Conservation (phyloP, 2,888 invertebrate species). For the Brachycybe producta region DNA sequence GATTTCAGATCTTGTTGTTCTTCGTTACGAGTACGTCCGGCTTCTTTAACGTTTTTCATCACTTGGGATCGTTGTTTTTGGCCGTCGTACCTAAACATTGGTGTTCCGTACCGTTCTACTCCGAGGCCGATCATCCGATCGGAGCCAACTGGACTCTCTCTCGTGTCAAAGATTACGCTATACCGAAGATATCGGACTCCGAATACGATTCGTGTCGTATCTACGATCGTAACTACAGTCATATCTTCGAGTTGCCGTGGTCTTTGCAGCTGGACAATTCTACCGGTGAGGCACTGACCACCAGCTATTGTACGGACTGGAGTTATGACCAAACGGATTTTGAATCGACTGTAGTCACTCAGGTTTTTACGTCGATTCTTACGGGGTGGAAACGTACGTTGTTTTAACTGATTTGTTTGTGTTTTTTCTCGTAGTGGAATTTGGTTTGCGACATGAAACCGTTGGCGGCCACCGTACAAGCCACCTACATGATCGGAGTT, state of each 20-base stretch:
- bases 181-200: not conserved
- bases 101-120: conserved; percentile 9
- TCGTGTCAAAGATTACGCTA: conserved; percentile 3
- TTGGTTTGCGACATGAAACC: conserved; percentile 10
- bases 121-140: not conserved
- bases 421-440: conserved; percentile 6
- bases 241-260: conserved; percentile 4
- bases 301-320: not conserved
- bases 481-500: conserved; percentile 12
- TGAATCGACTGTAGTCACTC: conserved; percentile 11
- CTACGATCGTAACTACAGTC: not conserved
- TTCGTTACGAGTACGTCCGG: conserved; percentile 12
- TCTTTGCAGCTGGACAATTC: not conserved
- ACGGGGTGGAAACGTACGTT: not conserved
- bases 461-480: conserved; percentile 10
- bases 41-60: conserved; percentile 17
- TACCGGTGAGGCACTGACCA: not conserved
- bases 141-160: conserved; percentile 8
- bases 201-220: conserved; percentile 4
- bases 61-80: conserved; percentile 19
- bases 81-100: conserved; percentile 18
- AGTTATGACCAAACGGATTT: conserved; percentile 7
- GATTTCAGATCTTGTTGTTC: conserved; percentile 11
- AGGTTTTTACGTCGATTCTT: conserved; percentile 1
- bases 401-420: not conserved